These are phyloP conservation scores for Hymenopus coronatus DNA, from an alignment of 2,888 invertebrate genomes.

Conservation along the genomic window DNA sequence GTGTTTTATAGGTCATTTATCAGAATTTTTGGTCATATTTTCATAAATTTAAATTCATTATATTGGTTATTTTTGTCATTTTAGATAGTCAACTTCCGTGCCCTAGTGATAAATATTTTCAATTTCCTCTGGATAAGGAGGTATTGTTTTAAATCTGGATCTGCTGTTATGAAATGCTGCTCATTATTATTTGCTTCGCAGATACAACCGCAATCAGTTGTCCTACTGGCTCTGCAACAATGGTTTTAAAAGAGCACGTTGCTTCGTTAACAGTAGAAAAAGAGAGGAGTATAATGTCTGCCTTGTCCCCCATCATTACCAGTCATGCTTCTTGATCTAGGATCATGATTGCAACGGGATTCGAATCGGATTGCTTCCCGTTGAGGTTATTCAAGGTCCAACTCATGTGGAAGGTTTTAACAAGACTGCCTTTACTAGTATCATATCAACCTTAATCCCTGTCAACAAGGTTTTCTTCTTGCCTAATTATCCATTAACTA, in stretches of 20 bases:
- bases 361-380: not conserved
- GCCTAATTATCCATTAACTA: not conserved
- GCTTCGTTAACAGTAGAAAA: not conserved
- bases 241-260: not conserved
- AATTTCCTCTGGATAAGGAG: too few species aligned
- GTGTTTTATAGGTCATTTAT: too few species aligned
- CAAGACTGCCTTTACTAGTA: not conserved
- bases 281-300: not conserved
- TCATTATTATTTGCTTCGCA: not conserved
- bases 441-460: not conserved
- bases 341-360: not conserved
- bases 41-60: too few species aligned
- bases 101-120: too few species aligned
- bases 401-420: not conserved
- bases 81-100: too few species aligned
- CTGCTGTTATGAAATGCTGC: not conserved
- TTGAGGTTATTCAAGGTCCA: not conserved
- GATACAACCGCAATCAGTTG: not conserved
- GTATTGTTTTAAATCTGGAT: not conserved
- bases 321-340: not conserved
- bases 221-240: not conserved
- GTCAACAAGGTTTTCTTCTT: not conserved
- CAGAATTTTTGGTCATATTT: too few species aligned
- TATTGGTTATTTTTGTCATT: too few species aligned
- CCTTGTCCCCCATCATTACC: not conserved